Evolutionary conservation across 2,113 vertebrate genomes (phyloP).

Genomic region (Grammomys dolichurus): DNA sequence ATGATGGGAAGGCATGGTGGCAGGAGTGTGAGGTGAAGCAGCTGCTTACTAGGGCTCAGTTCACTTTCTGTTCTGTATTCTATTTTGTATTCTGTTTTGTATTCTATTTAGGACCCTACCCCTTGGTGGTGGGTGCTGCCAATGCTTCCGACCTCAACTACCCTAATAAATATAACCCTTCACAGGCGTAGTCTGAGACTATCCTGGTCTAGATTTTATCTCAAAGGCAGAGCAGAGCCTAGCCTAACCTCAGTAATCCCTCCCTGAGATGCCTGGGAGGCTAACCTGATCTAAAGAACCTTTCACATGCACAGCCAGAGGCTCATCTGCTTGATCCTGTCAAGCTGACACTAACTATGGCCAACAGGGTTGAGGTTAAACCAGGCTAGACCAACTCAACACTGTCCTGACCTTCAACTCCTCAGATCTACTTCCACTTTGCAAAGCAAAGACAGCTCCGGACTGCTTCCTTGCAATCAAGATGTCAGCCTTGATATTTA

Average conservation of each 20-base stretch:
- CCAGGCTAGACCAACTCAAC: fast-evolving
- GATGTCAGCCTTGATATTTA: constrained; percentile 48
- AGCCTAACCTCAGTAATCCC: not conserved
- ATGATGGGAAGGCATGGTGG: too few species aligned
- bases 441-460: not conserved
- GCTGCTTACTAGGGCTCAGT: not conserved
- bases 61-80: not conserved
- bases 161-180: not conserved
- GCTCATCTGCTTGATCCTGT: not conserved
- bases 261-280: too few species aligned
- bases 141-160: not conserved
- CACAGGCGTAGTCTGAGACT: too few species aligned
- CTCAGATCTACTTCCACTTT: not conserved
- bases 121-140: too few species aligned
- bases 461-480: not conserved
- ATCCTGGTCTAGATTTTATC: too few species aligned
- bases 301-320: not conserved
- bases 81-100: not conserved
- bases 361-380: not conserved
- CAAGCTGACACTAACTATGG: not conserved
- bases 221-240: not conserved
- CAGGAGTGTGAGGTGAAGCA: not conserved
- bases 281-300: not conserved
- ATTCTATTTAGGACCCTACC: too few species aligned
- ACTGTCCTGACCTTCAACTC: not conserved